A percentile compares a stretch with the other conserved stretches of the same genome.
These are phyloP conservation scores for Aspidapion aeneum DNA, from an alignment of 2,888 invertebrate species.

Conservation along the genomic window DNA sequence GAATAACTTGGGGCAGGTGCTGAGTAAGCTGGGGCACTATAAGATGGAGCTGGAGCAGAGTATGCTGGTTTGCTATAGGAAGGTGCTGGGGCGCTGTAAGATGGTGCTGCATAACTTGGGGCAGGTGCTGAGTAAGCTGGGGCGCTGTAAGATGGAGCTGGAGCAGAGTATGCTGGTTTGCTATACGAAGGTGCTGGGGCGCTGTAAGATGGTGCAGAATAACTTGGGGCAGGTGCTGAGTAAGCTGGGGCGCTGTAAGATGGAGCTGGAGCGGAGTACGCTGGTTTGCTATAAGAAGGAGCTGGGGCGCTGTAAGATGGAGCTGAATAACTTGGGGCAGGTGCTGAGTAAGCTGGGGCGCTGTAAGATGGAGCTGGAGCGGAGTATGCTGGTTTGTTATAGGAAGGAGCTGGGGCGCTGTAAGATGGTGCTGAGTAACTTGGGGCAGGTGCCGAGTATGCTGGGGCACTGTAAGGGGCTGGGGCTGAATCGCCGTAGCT, in stretches of 20 bases:
- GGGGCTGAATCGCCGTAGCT: conserved; percentile 12
- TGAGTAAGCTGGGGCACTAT: background rate
- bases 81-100: conserved; percentile 18
- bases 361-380: conserved; percentile 20
- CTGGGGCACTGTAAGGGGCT: conserved; percentile 22
- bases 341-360: conserved; percentile 20
- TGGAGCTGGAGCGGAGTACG: conserved; percentile 23
- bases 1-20: conserved; percentile 8
- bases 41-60: conserved; percentile 19
- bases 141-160: conserved; percentile 20
- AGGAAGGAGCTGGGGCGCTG: conserved; percentile 23
- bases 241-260: conserved; percentile 26
- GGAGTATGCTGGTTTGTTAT: conserved; percentile 22
- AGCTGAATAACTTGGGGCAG: conserved; percentile 25
- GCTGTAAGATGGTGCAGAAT: conserved; percentile 20
- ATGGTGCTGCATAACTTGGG: conserved; percentile 5
- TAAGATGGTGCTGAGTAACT: conserved; percentile 24
- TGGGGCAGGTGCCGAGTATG: conserved; percentile 20
- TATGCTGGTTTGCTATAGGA: conserved; percentile 21
- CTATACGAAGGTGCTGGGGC: conserved; percentile 24
- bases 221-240: conserved; percentile 23
- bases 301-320: conserved; percentile 18
- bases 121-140: conserved; percentile 27
- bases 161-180: conserved; percentile 20
- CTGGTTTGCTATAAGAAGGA: conserved; percentile 21